A percentile compares a stretch with the other conserved stretches of the same genome.
Conservation (phyloP, 1,140 invertebrate species). For the Phortica variegata region DNA sequence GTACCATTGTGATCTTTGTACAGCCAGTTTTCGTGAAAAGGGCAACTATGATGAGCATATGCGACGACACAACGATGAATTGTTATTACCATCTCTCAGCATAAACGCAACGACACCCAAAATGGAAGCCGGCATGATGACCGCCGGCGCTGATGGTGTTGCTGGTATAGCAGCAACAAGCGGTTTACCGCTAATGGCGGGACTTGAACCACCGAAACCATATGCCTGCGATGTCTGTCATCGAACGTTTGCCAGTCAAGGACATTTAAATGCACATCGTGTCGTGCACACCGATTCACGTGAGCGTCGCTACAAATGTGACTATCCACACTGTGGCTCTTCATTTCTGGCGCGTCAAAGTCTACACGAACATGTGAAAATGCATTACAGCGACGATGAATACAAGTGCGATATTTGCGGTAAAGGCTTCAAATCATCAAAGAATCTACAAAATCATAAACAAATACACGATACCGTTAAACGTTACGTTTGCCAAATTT, state of each 20-base stretch:
- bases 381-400: conserved; percentile 58
- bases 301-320: conserved; percentile 40
- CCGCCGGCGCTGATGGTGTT: neutral
- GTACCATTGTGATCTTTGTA: conserved; percentile 47
- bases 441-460: conserved; percentile 52
- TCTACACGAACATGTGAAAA: conserved; percentile 58
- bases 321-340: conserved; percentile 44
- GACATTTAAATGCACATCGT: conserved; percentile 40
- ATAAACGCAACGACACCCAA: conserved; percentile 23
- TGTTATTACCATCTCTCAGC: conserved; percentile 38
- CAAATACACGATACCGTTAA: conserved; percentile 59
- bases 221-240: conserved; percentile 39
- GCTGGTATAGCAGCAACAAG: neutral
- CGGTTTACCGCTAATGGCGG: conserved; percentile 1
- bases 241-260: conserved; percentile 33
- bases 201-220: conserved; percentile 23
- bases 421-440: conserved; percentile 48
- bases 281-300: conserved; percentile 40
- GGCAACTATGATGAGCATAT: conserved; percentile 49
- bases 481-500: conserved; percentile 55
- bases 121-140: conserved; percentile 21
- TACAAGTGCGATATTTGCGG: conserved; percentile 58
- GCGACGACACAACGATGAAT: conserved; percentile 47
- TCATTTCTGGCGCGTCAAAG: conserved; percentile 58
- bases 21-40: conserved; percentile 50